A percentile compares a stretch with the other conserved stretches of the same genome.
These are phyloP conservation scores for Trichacis sp. DNA, from an alignment of 2,888 invertebrate genomes.

Conservation along the genomic window DNA sequence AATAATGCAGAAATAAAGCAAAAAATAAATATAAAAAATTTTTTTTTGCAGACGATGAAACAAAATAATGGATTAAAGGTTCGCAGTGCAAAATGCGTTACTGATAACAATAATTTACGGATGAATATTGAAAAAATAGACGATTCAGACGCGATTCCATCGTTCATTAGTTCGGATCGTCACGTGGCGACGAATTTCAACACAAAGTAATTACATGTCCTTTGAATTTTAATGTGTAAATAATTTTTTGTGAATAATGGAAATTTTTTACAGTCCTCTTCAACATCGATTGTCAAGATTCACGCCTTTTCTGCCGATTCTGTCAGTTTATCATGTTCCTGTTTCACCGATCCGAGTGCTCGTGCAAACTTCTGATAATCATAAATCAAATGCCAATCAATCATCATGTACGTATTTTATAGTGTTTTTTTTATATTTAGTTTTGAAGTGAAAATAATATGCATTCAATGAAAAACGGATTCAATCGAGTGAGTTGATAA, in stretches of 20 bases:
- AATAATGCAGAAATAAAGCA: too few relatives aligned
- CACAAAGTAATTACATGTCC: constrained; percentile 7
- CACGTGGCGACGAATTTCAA: constrained; percentile 61
- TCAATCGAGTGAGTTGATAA: too few relatives aligned
- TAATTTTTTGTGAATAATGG: neutral
- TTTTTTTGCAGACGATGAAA: neutral
- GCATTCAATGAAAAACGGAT: too few relatives aligned
- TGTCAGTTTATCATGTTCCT: constrained; percentile 73
- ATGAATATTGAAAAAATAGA: neutral
- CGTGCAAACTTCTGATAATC: constrained; percentile 25
- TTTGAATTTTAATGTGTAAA: neutral
- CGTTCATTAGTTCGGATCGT: constrained; percentile 28
- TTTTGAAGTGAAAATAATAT: too few relatives aligned
- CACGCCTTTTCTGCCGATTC: constrained; percentile 64
- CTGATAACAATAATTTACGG: neutral
- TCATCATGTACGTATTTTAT: constrained; percentile 24
- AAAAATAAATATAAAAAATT: too few relatives aligned
- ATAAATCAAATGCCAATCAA: constrained; percentile 25
- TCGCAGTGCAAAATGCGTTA: constrained; percentile 2
- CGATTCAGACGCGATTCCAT: neutral
- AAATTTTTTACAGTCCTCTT: constrained; percentile 44
- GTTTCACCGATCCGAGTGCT: constrained; percentile 59
- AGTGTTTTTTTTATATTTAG: too few relatives aligned
- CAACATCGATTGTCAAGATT: constrained; percentile 56
- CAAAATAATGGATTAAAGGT: neutral